phyloP scores from a whole-genome alignment of 2,888 invertebrate species.

The Habrosyne pyritoides region DNA sequence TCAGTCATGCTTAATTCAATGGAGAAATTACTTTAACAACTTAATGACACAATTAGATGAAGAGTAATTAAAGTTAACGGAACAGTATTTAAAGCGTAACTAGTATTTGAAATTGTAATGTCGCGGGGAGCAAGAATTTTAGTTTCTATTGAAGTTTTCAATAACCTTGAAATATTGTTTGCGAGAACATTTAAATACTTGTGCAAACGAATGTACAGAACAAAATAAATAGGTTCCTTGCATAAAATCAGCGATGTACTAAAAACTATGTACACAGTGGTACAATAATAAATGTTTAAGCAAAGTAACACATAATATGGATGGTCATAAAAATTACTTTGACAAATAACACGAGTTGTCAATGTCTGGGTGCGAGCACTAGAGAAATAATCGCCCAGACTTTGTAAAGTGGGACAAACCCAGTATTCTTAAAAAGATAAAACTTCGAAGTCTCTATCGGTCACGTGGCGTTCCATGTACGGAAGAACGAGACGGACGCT shows the following conservation, averaged over 20 bases:
- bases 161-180: neutral
- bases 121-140: neutral
- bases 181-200: neutral
- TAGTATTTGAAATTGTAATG: neutral
- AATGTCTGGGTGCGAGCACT: neutral
- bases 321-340: neutral
- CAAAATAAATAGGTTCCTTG: constrained; percentile 28
- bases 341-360: neutral
- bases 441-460: neutral
- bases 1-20: neutral
- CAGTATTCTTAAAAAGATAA: too few species aligned
- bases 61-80: neutral
- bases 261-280: constrained; percentile 27
- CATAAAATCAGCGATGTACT: constrained; percentile 23
- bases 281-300: constrained; percentile 7
- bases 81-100: neutral
- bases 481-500: too few species aligned
- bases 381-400: neutral
- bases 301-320: constrained; percentile 9
- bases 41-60: neutral
- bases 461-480: too few species aligned
- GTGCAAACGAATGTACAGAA: constrained; percentile 18
- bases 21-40: neutral
- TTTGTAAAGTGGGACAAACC: neutral
- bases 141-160: neutral